Conservation (phyloP, 2,888 invertebrate species). For the Polydrusus pterygomalis region DNA sequence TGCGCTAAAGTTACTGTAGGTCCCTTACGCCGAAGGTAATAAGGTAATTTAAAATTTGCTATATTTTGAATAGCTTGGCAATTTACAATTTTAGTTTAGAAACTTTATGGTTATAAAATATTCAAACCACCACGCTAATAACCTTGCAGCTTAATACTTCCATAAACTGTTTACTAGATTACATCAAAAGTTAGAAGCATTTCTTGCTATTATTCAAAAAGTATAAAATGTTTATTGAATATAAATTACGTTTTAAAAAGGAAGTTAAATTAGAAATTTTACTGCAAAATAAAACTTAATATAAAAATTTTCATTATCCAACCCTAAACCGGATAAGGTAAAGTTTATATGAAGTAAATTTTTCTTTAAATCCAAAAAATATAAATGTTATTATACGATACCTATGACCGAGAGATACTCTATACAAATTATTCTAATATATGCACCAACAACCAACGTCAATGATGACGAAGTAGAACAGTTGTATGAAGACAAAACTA, state of each 20-base stretch:
- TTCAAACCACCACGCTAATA: slow-evolving; percentile 37
- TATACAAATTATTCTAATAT: too few relatives aligned
- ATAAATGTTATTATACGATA: too few relatives aligned
- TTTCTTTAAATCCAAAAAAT: too few relatives aligned
- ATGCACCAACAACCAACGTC: too few relatives aligned
- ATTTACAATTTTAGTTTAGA: slow-evolving; percentile 24
- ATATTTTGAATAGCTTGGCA: slow-evolving; percentile 16
- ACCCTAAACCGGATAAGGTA: slow-evolving; percentile 17
- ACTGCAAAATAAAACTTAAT: slow-evolving; percentile 52
- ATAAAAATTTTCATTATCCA: slow-evolving; percentile 14
- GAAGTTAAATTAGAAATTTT: slow-evolving; percentile 55
- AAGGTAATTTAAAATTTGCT: not conserved
- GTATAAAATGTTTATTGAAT: slow-evolving; percentile 56
- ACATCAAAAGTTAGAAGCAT: slow-evolving; percentile 49
- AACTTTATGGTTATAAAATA: slow-evolving; percentile 37
- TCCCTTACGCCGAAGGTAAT: not conserved
- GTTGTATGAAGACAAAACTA: too few relatives aligned
- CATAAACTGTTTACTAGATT: slow-evolving; percentile 46
- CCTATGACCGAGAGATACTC: too few relatives aligned
- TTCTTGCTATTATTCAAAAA: slow-evolving; percentile 49
- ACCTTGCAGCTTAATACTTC: slow-evolving; percentile 31
- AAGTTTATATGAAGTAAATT: slow-evolving; percentile 29
- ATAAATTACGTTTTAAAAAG: slow-evolving; percentile 52
- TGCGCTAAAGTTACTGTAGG: too few relatives aligned
- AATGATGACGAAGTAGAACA: too few relatives aligned